Evolutionary conservation across 37 sponge, comb jelly and placozoan genomes (phyloP).

Genomic region (Ephydatia muelleri): DNA sequence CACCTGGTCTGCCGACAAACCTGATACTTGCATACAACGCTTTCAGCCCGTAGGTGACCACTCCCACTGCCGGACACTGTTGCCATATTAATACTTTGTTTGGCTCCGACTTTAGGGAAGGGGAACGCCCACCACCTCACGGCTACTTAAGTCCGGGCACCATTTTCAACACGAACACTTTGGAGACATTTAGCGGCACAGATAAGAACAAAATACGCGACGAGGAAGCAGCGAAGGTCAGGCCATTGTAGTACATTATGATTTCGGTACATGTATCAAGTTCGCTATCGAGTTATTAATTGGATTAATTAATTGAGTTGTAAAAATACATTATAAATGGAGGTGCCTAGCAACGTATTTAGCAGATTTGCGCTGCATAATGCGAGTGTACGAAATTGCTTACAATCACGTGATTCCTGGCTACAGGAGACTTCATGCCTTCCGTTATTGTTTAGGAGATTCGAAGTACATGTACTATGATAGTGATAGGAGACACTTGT

Average conservation of each 20-base stretch:
- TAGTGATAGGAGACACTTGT: too few species aligned
- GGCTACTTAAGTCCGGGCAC: conserved; percentile 55
- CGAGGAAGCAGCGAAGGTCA: conserved; percentile 36
- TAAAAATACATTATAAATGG: too few species aligned
- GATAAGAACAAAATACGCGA: conserved; percentile 78
- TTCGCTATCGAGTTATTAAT: too few species aligned
- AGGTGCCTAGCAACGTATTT: too few species aligned
- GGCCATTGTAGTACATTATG: not conserved
- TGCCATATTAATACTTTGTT: not conserved
- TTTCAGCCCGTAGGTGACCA: conserved; percentile 58
- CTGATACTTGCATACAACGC: conserved; percentile 69
- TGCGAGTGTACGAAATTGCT: too few species aligned
- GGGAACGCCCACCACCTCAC: conserved; percentile 9
- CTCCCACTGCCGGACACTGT: not conserved
- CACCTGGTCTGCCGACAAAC: conserved; percentile 56
- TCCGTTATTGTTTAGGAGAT: too few species aligned
- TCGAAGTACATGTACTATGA: too few species aligned
- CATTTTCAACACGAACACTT: conserved; percentile 85
- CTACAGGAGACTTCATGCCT: too few species aligned
- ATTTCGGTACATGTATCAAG: too few species aligned
- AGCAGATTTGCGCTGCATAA: too few species aligned
- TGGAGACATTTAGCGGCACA: conserved; percentile 80
- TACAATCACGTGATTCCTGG: too few species aligned
- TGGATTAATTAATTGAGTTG: too few species aligned
- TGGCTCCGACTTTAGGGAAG: not conserved